phyloP scores from a whole-genome alignment of 2,797 vertebrate species.

The Mergus octosetaceus region DNA sequence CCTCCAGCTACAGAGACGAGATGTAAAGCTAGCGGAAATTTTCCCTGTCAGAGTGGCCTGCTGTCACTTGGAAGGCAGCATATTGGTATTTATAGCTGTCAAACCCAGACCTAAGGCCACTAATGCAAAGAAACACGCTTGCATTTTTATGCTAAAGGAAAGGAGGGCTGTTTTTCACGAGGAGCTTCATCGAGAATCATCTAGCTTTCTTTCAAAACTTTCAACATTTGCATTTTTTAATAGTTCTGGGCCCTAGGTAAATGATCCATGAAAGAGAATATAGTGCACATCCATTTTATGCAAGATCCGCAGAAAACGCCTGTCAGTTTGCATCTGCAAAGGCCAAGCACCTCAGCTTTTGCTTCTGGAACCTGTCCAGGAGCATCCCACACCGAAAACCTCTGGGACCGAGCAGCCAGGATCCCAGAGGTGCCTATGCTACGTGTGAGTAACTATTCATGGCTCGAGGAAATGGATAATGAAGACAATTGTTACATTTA shows the following conservation, averaged over 20 bases:
- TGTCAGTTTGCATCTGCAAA: neutral
- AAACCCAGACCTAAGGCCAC: neutral
- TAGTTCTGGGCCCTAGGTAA: neutral
- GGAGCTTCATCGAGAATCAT: neutral
- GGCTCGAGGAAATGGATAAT: neutral
- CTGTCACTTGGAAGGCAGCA: neutral
- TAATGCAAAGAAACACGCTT: neutral
- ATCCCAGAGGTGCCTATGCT: neutral
- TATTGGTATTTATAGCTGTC: neutral
- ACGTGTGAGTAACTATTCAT: fast-evolving
- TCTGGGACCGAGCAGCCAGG: neutral
- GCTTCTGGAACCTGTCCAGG: neutral
- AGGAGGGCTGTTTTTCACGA: neutral
- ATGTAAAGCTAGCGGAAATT: neutral
- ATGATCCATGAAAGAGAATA: neutral
- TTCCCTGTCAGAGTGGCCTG: neutral
- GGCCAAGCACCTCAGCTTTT: neutral
- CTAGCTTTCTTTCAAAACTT: neutral
- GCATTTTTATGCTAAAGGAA: neutral
- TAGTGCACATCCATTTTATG: neutral
- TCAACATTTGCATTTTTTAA: slow-evolving; percentile 10
- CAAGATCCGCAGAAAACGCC: neutral
- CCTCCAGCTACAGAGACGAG: neutral
- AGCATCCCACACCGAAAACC: neutral
- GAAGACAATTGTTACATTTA: fast-evolving